Evolutionary conservation across 2,797 vertebrate genomes (phyloP).

Genomic region (Etheostoma nigrum): DNA sequence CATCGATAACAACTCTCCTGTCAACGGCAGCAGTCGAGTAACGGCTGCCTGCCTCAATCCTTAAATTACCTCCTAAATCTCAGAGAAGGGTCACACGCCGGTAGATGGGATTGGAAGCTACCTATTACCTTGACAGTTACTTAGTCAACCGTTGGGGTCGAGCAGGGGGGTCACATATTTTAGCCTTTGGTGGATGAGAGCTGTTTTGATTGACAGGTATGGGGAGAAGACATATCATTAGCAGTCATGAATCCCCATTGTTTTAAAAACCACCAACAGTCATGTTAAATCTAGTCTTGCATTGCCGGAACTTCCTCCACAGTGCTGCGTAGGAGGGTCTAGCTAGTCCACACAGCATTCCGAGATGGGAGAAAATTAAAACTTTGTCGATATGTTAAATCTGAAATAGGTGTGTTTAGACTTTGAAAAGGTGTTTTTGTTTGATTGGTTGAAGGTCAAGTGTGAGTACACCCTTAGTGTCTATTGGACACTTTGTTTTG

Average conservation of each 20-base stretch:
- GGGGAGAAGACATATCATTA: constrained; percentile 9
- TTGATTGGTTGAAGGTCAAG: constrained; percentile 27
- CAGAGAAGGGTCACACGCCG: constrained; percentile 30
- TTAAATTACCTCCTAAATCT: constrained; percentile 75
- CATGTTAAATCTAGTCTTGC: constrained; percentile 4
- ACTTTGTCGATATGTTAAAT: too few relatives aligned
- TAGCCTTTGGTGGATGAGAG: constrained; percentile 32
- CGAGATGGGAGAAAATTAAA: too few relatives aligned
- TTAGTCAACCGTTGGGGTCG: constrained; percentile 45
- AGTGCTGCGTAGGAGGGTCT: too few relatives aligned
- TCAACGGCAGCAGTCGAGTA: constrained; percentile 34
- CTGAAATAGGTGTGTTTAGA: constrained; percentile 9
- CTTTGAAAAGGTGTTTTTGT: constrained; percentile 30
- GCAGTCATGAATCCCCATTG: background rate
- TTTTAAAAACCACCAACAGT: constrained; percentile 21
- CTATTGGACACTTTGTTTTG: background rate
- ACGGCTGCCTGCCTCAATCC: constrained; percentile 53
- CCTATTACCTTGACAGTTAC: constrained; percentile 52
- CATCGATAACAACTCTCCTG: constrained; percentile 65
- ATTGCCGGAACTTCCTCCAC: too few relatives aligned
- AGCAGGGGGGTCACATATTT: constrained; percentile 40
- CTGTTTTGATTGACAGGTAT: constrained; percentile 48
- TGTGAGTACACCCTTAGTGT: background rate
- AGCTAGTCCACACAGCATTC: too few relatives aligned
- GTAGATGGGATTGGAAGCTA: constrained; percentile 54